Base-by-base conservation (phyloP, 2,888 invertebrate species). In the Holacanthella duospinosa region DNA sequence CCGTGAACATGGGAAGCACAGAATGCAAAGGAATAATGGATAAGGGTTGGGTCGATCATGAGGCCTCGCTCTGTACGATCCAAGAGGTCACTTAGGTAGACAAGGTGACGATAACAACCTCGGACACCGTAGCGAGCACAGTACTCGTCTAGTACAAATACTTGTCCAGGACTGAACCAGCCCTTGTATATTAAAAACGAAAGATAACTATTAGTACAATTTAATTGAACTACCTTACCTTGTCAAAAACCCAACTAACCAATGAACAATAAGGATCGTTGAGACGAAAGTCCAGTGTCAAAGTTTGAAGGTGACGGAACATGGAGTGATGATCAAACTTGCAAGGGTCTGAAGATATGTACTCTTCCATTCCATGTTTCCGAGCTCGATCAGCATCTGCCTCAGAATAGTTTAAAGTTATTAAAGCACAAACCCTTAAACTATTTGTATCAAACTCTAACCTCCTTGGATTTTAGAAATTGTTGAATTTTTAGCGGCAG, bases 1-100 rank as follows among this genome's bases (percentile, higher is more conserved):
- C 99, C 99, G 77, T 97, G 95, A 12, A 99, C 97, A 79, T 99
- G 99, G 74, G 93, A 95, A 61, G 97, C 97, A 80, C 99, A 99
- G 82, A 96, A 99, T 55, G 97, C 97, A 80, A 97, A 99, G 75
- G 95, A 94, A 80, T 93, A 99, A 80, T 99, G 97, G 77, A 99
- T 94, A 67, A 99, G 83, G 0, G 95, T 97, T 0, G 99, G 99
- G 80, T 99, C 99, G 67, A 99, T 94, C 82, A 97, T 92, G 74
- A 90, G 84, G 53, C 88, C 88, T 75, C 92, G 91, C 78, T 97
- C 95, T 0, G 95, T 93, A 68, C 93, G 85, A 77, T 95, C 94
- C 73, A 99, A 82, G 58, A 99, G 83, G 78, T 99, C 97, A 68
- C 88, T 88, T 65, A 99, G 84, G 79, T 97, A 97, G 78, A 92